Evolutionary conservation across 2,888 invertebrate genomes (phyloP), one percentile per base, ranked within the genome.

Genomic region (Drosophila anomalata): DNA sequence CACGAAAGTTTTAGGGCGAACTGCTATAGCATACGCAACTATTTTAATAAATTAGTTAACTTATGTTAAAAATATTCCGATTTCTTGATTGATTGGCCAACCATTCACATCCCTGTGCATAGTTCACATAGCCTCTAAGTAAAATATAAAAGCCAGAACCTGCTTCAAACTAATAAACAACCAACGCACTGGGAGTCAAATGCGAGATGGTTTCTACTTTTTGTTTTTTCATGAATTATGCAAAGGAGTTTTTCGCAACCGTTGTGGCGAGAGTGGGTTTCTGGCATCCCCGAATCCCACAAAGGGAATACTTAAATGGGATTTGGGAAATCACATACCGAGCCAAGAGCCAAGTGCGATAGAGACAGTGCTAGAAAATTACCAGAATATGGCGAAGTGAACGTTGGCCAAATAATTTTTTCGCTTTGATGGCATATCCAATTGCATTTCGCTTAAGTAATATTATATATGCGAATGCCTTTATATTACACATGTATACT

Each of bases 291-390:
- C n/a, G 33, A 17, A 51, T 78, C 82, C 77, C 80, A 85, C 75
- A 82, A 79, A 82, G 86, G 83, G 86, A 85, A 82, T 82, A 75
- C 76, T 73, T 82, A 82, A 82, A 82, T 85, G 83, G 83, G 82
- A 85, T 82, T 82, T 85, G 82, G 82, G 86, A 82, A 82, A 82
- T 82, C 82, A 78, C 69, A 76, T 29, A 29, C 29, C 29, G 9
- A 29, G 29, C 29, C 29, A 29, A 29, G 29, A 78, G 52, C 61
- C 41, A 20, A 52, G 22, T 41, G 47, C 7, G 52, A 58, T 52
- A 46, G 62, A 51, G 70, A 47, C 41, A 41, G 51, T 44, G 42
- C 48, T 42, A 42, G 48, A 62, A 75, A 78, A 65, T 78, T 46
- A 69, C 70, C 56, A 57, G 63, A 55, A 62, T 53, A 53, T 62